Percentiles rank a stretch among this genome's conserved stretches.
Evolutionary conservation across 2,888 invertebrate genomes (phyloP).

Genomic region (Anarsia innoxiella): DNA sequence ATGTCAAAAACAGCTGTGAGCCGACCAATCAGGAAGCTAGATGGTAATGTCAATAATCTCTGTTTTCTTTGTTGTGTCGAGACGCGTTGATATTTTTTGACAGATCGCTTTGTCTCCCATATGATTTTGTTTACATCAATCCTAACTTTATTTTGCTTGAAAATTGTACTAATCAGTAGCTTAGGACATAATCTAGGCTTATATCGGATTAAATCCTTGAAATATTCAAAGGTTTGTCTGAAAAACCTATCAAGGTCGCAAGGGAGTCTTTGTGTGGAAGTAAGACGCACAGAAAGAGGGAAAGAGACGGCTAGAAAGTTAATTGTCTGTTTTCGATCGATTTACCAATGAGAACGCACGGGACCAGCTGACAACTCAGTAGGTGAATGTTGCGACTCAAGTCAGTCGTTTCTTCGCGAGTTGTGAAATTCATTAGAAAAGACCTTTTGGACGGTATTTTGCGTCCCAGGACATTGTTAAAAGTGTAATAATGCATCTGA

Average conservation of each 20-base stretch:
- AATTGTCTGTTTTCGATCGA: conserved; percentile 60
- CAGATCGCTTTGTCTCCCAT: conserved; percentile 63
- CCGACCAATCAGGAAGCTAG: conserved; percentile 45
- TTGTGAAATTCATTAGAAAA: conserved; percentile 34
- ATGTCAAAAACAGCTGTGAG: conserved; percentile 70
- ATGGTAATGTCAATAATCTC: conserved; percentile 42
- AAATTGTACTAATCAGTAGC: conserved; percentile 16
- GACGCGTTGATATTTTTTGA: conserved; percentile 47
- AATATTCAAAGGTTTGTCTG: conserved; percentile 19
- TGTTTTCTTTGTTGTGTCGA: conserved; percentile 40
- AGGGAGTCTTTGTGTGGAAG: conserved; percentile 30
- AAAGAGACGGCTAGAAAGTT: conserved; percentile 38
- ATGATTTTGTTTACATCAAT: conserved; percentile 43
- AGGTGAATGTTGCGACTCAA: conserved; percentile 44
- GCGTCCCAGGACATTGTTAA: conserved; percentile 57
- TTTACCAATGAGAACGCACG: conserved; percentile 64
- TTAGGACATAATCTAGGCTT: conserved; percentile 17
- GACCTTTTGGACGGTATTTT: conserved; percentile 59
- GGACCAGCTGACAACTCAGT: conserved; percentile 69
- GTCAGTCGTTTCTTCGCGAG: conserved; percentile 48
- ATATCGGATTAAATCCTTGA: conserved; percentile 14
- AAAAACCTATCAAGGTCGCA: conserved; percentile 50
- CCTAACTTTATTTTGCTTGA: conserved; percentile 8
- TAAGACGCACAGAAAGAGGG: conserved; percentile 30
- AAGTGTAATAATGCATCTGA: conserved; percentile 74